Percentiles rank a stretch among this genome's conserved stretches.
Conservation (phyloP, 2,113 vertebrate species). For the Albula glossodonta region DNA sequence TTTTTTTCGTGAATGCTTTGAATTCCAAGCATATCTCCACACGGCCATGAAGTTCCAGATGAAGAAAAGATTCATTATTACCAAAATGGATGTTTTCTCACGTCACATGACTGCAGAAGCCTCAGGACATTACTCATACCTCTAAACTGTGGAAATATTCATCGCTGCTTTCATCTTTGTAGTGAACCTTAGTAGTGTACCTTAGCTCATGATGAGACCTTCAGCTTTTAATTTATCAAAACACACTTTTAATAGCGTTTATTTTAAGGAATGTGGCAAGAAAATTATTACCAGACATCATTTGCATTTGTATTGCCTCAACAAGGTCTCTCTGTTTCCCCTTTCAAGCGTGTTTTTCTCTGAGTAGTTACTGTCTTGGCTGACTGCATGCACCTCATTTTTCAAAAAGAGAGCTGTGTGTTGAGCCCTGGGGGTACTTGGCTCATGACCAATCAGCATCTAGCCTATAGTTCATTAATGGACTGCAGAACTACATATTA, state of each 20-base stretch:
- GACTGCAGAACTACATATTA: too few relatives aligned
- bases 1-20: neutral
- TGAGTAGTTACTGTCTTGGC: neutral
- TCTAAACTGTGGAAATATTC: neutral
- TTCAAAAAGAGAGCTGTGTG: neutral
- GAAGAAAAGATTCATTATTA: neutral
- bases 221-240: too few relatives aligned
- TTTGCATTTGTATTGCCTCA: neutral
- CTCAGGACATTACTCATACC: neutral
- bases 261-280: neutral
- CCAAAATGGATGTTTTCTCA: neutral
- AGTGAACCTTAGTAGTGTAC: neutral
- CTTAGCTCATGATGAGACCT: neutral
- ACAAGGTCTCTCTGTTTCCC: slow-evolving; percentile 1
- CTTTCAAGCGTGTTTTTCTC: neutral
- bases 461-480: too few relatives aligned
- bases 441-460: neutral
- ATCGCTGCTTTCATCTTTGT: neutral
- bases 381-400: neutral
- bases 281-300: neutral
- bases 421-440: neutral
- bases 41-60: neutral
- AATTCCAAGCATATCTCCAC: neutral
- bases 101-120: neutral
- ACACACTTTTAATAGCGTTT: neutral